Base-by-base conservation (phyloP, 2,797 vertebrate species). In the Melanotaenia maccullochi region DNA sequence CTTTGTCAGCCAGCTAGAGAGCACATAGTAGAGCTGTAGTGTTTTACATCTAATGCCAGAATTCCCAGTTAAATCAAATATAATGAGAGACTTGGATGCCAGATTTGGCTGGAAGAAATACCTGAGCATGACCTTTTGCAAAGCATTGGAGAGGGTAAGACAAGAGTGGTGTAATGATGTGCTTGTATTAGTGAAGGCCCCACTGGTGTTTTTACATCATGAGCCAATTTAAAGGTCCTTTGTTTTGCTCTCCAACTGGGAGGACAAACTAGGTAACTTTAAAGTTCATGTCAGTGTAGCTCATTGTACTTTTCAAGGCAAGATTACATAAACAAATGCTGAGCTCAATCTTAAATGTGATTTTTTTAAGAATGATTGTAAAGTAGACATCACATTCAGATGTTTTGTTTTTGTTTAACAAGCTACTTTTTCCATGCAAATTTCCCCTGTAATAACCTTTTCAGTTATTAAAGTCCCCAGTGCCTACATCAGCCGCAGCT, bases 171-270 rank as follows among this genome's bases (percentile, higher is more conserved):
- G 93, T 96, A 96, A 96, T 95, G 93, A 95, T 95, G 91, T 94
- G 93, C 94, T 95, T 93, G 94, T 96, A 95, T 94, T 95, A 96
- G 89, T 91, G 93, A 94, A 94, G 95, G 95, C 93, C 94, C 94
- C 95, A 89, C 92, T 94, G 93, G 93, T 95, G 95, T 96, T 96
- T 96, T 96, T 95, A 96, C 95, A 97, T 96, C 95, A 97, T 94
- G 94, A 96, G 96, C 94, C 94, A 96, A 96, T 97, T 97, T 96
- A 96, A 94, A 95, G 93, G 89, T 93, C 94, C 67, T 96, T 96
- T 96, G 93, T 96, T 96, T 95, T 95, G 92, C 94, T 94, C 94
- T 95, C 94, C 92, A 95, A 95, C 94, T 95, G 93, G 92, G 90
- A 91, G 94, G 91, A 89, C 87, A 90, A 93, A 94, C 91, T 93